These are phyloP conservation scores for Eulacestoma nigropectus DNA, from an alignment of 2,113 vertebrate genomes.

Conservation along the genomic window DNA sequence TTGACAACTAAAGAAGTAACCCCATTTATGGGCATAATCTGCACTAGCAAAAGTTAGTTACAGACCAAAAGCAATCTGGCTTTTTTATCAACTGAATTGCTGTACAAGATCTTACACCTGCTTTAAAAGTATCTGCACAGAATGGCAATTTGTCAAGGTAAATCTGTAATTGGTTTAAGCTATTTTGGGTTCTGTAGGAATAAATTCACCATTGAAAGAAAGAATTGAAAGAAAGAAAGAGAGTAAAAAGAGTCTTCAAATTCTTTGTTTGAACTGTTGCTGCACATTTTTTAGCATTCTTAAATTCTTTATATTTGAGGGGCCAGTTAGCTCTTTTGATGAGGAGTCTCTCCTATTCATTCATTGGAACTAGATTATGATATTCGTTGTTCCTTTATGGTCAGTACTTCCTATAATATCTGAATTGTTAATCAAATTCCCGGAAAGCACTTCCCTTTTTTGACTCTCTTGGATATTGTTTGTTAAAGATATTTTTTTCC, in stretches of 20 bases:
- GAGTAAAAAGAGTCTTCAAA: not conserved
- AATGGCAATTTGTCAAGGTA: not conserved
- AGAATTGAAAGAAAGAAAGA: not conserved
- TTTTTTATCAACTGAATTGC: not conserved
- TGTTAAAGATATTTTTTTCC: not conserved
- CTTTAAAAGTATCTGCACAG: not conserved
- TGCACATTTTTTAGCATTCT: not conserved
- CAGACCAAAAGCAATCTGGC: not conserved
- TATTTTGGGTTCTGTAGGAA: not conserved
- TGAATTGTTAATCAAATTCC: not conserved
- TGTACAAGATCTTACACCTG: not conserved
- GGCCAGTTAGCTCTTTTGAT: not conserved
- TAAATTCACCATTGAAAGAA: not conserved
- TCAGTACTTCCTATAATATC: not conserved
- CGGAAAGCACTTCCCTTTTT: not conserved
- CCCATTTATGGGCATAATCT: not conserved
- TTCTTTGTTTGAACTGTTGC: not conserved
- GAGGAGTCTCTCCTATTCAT: not conserved
- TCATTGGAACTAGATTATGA: not conserved
- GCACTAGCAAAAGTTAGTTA: not conserved
- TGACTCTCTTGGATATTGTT: not conserved
- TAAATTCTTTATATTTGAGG: not conserved
- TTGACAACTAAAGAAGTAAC: not conserved
- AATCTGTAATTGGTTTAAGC: not conserved
- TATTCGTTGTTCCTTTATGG: not conserved